Evolutionary conservation across 1,140 invertebrate species (phyloP).

Genomic region (Leptinotarsa texana): DNA sequence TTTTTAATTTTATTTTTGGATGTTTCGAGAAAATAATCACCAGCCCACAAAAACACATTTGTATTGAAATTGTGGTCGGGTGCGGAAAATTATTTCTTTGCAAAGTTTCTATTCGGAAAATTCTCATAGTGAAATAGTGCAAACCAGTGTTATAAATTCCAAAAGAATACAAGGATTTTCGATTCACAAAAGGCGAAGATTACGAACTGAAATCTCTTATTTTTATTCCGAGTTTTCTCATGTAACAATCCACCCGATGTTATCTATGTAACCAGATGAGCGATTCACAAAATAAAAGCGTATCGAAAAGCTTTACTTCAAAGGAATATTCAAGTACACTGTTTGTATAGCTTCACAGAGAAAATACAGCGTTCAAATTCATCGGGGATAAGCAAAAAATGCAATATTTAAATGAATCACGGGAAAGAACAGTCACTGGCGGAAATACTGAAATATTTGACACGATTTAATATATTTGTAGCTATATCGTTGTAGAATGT

Average conservation of each 20-base stretch:
- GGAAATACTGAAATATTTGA: no score
- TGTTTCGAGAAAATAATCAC: no score
- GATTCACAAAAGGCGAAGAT: slow-evolving; percentile 8
- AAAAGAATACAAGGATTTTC: neutral
- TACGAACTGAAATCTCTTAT: neutral
- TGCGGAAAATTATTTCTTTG: no score
- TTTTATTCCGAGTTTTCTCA: neutral
- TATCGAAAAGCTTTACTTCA: slow-evolving; percentile 5
- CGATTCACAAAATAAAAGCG: slow-evolving; percentile 8
- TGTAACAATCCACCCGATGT: neutral
- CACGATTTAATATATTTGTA: no score
- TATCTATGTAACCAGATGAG: neutral
- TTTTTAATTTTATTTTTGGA: no score
- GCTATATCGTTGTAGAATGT: no score
- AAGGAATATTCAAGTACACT: neutral
- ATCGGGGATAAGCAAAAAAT: no score
- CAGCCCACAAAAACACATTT: no score
- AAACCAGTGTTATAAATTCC: neutral
- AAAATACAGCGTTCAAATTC: neutral
- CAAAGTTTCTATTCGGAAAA: no score
- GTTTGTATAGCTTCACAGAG: neutral
- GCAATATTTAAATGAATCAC: no score
- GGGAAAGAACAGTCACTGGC: no score
- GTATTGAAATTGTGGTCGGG: no score
- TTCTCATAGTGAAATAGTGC: neutral